Conservation (phyloP, 1,140 invertebrate species). For the Vollenhovia emeryi region DNA sequence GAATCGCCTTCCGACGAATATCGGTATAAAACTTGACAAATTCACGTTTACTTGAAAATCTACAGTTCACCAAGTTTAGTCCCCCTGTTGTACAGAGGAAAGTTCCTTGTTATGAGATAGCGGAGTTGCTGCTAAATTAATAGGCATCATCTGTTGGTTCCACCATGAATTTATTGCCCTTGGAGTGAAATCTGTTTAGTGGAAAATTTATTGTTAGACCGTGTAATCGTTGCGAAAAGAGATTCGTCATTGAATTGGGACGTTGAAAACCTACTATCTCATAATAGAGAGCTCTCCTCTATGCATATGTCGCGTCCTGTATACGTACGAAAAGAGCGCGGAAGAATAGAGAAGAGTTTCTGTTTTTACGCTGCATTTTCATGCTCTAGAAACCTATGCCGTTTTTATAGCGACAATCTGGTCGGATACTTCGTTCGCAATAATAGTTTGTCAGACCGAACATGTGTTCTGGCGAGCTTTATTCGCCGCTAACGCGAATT, state of each 20-base stretch:
- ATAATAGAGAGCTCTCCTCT: no score
- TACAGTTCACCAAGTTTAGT: neutral
- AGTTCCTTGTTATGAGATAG: no score
- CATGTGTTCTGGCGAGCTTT: constrained; percentile 63
- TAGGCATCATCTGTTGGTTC: no score
- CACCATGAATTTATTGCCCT: no score
- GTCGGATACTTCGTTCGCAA: constrained; percentile 12
- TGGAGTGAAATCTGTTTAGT: no score
- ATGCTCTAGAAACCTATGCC: neutral
- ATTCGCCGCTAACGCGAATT: constrained; percentile 51
- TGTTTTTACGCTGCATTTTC: neutral
- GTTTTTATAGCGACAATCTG: constrained; percentile 2
- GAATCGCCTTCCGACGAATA: neutral
- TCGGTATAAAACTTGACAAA: neutral
- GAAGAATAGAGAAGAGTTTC: neutral
- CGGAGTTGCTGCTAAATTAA: no score
- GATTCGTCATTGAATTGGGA: no score
- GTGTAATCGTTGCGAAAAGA: no score
- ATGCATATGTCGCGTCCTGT: neutral
- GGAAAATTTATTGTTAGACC: no score
- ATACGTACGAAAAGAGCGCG: neutral
- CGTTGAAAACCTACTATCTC: no score
- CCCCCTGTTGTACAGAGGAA: no score
- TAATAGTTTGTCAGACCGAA: constrained; percentile 44
- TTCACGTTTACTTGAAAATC: neutral